These are phyloP conservation scores for Pseudomyrmex pallidus DNA, from an alignment of 1,140 invertebrate species.

Conservation along the genomic window DNA sequence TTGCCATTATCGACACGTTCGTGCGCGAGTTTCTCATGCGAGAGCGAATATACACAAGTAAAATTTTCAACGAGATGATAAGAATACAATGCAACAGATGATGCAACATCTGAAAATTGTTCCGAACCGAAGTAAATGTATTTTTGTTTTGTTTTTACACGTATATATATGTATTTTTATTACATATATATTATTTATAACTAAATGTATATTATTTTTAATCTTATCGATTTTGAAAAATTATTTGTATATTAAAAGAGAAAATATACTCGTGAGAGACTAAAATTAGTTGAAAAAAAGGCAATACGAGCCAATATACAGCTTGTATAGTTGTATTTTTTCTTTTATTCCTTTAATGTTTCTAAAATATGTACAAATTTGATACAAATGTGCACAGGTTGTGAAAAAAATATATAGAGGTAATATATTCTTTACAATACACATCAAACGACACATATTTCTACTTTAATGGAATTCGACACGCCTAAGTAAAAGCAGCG, in stretches of 20 bases:
- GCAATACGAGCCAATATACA: too few species aligned
- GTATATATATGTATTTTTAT: too few species aligned
- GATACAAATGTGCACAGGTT: too few species aligned
- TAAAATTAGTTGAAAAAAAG: too few species aligned
- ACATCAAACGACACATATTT: not conserved
- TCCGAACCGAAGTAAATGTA: not conserved
- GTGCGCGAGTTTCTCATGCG: not conserved
- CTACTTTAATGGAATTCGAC: not conserved
- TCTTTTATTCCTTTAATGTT: too few species aligned
- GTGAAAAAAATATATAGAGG: not conserved
- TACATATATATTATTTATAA: too few species aligned
- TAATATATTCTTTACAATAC: not conserved
- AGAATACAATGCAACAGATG: not conserved
- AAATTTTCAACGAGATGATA: slow-evolving; percentile 4
- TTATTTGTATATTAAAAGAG: too few species aligned
- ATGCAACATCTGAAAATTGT: not conserved
- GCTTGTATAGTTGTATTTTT: too few species aligned
- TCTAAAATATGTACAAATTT: too few species aligned
- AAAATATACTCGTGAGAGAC: too few species aligned
- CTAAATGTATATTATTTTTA: too few species aligned
- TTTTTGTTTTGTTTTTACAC: not conserved
- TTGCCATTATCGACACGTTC: not conserved
- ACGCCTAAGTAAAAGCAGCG: not conserved
- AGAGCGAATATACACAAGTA: not conserved
- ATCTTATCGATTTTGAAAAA: too few species aligned